Evolutionary conservation across 2,888 invertebrate genomes (phyloP).

Genomic region (Marronus borbonicus): DNA sequence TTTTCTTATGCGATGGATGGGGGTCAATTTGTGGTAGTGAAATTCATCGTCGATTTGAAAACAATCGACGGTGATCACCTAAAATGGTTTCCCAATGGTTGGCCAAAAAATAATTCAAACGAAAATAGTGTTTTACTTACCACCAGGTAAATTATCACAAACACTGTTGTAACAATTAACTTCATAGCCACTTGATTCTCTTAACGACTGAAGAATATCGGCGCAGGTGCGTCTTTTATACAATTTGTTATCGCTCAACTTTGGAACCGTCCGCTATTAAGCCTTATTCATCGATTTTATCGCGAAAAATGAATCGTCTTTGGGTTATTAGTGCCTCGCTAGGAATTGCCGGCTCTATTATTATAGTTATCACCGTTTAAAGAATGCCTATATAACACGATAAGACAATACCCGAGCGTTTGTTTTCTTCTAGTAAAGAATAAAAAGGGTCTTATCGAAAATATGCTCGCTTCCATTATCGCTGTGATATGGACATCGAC

Average conservation of each 20-base stretch:
- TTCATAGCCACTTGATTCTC: neutral
- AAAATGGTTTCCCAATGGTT: neutral
- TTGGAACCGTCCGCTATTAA: too few species aligned
- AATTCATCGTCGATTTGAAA: neutral
- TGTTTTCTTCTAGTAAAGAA: neutral
- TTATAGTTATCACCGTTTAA: neutral
- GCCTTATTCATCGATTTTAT: neutral
- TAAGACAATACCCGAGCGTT: neutral
- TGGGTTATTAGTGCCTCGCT: neutral
- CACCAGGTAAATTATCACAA: neutral
- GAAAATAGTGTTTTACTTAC: neutral
- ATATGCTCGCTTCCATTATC: too few species aligned
- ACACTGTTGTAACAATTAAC: neutral
- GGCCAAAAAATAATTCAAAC: neutral
- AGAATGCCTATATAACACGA: neutral
- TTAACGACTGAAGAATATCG: neutral
- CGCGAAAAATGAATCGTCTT: slow-evolving; percentile 4
- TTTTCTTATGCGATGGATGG: slow-evolving; percentile 8
- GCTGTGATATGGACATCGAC: too few species aligned
- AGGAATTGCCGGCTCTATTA: neutral
- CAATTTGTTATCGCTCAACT: neutral
- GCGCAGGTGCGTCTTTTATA: neutral
- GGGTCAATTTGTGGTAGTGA: slow-evolving; percentile 10
- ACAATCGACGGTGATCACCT: neutral
- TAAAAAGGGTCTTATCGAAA: too few species aligned